Evolutionary conservation across 2,113 vertebrate genomes (phyloP), one percentile per base, ranked within the genome.

Genomic region (Columba janthina): DNA sequence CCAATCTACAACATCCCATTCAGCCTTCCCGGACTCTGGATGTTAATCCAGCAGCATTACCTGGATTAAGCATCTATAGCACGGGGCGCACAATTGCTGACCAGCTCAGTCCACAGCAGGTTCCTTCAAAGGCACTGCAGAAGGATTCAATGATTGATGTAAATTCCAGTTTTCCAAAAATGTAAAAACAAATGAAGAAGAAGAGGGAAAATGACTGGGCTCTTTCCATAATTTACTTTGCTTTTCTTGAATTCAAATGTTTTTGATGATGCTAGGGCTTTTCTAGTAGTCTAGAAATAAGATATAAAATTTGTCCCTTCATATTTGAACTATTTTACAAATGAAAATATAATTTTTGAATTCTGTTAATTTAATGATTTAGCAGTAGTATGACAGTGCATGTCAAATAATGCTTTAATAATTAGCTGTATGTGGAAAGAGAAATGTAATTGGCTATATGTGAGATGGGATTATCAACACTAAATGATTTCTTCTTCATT

Each of bases 161-260:
- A 97, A 95, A 96, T 98, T 99, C 98, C 98, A 98, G 97, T 98
- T 98, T 96, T 96, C 90, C 69, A 97, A 96, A 98, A 91, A 65
- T 73, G 71, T 62, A 96, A 91, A 74, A 96, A 95, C 96, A 97
- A 54, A 98, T 71, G 93, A 57, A 32, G 76, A 82, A 46, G 84
- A 95, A 40, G 80, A 95, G 96, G 93, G 80, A 91, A 81, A 46
- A 48, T 71, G 89, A 67, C 32, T 20, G 38, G 48, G 51, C 62
- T 73, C 34, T 54, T 29, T 66, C 48, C 20, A 5, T 72, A 20
- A 61, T 73, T 70, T 75, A 56, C 40, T 89, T 51, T 57, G 21
- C 25, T 88, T 86, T 71, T 48, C 79, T 90, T 72, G 18, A 81
- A 40, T 82, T 94, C 42, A n/a, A 12, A 26, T 20, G 42, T 36